Conservation (phyloP, 1,140 invertebrate species). For the Drosophila novamexicana region DNA sequence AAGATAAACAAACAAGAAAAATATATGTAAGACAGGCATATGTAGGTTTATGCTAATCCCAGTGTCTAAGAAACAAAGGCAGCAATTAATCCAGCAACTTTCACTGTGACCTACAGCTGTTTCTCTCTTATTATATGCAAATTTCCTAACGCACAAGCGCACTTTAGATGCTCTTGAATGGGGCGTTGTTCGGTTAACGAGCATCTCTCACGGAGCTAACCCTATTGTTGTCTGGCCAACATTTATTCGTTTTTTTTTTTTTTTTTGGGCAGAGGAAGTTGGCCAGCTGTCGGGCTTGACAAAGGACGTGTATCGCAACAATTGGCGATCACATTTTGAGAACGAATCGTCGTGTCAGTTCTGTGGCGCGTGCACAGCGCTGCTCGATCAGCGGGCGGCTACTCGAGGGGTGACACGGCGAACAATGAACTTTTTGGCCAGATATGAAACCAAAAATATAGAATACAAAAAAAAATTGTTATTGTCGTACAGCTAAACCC, state of each 20-base stretch:
- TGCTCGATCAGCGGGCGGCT: neutral
- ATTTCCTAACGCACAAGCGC: slow-evolving; percentile 45
- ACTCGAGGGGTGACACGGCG: slow-evolving; percentile 15
- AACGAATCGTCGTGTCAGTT: slow-evolving; percentile 59
- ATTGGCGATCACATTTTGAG: slow-evolving; percentile 32
- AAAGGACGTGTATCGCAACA: slow-evolving; percentile 52
- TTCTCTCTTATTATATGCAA: slow-evolving; percentile 79
- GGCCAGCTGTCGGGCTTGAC: slow-evolving; percentile 49
- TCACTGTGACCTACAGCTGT: slow-evolving; percentile 62
- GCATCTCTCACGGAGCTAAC: slow-evolving; percentile 12
- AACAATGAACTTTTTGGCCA: slow-evolving; percentile 26
- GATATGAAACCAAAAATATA: slow-evolving; percentile 6
- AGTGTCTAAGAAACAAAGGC: slow-evolving; percentile 65
- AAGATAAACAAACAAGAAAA: slow-evolving; percentile 15
- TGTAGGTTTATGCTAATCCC: slow-evolving; percentile 53
- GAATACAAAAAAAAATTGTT: neutral
- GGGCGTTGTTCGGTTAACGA: slow-evolving; percentile 31
- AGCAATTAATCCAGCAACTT: slow-evolving; percentile 73
- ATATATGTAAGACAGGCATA: neutral
- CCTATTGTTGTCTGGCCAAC: slow-evolving; percentile 38
- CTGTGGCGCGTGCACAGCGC: slow-evolving; percentile 62
- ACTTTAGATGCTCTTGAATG: slow-evolving; percentile 29
- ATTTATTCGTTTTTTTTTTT: neutral
- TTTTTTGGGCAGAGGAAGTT: slow-evolving; percentile 5
- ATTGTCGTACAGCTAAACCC: slow-evolving; percentile 47